A percentile compares a stretch with the other conserved stretches of the same genome.
Conservation (phyloP, 1,140 invertebrate genomes). For the Latrodectus geometricus region DNA sequence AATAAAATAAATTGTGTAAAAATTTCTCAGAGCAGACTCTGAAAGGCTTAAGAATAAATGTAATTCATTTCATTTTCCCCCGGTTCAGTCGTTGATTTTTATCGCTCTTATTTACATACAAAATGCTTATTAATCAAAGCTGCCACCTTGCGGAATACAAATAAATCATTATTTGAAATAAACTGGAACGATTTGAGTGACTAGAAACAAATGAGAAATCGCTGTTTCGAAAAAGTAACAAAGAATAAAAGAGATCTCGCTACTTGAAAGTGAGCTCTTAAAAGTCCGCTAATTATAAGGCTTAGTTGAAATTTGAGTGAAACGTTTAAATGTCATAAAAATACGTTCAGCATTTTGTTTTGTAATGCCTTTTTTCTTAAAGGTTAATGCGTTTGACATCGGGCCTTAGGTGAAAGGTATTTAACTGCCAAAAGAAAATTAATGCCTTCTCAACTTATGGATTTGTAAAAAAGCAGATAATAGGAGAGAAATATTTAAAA, state of each 20-base stretch:
- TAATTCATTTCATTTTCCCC: neutral
- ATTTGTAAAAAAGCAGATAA: neutral
- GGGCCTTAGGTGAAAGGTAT: neutral
- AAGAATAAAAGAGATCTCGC: neutral
- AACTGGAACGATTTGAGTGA: neutral
- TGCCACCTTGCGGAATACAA: neutral
- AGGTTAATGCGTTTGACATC: neutral
- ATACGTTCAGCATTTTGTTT: neutral
- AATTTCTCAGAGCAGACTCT: no score
- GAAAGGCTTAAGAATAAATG: no score
- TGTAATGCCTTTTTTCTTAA: neutral
- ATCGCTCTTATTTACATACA: neutral
- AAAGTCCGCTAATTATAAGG: neutral
- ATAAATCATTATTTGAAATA: neutral
- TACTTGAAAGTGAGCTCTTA: neutral
- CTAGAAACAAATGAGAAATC: neutral
- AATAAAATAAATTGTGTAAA: no score
- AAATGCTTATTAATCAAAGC: slow-evolving; percentile 1
- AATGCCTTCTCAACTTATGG: neutral
- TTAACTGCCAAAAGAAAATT: neutral
- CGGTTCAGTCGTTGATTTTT: neutral
- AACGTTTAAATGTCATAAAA: neutral
- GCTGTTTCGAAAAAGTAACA: neutral
- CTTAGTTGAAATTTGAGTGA: neutral
- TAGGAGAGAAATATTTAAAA: neutral